A percentile compares a stretch with the other conserved stretches of the same genome.
Evolutionary conservation across 2,888 invertebrate species (phyloP).

Genomic region (Pyrocoelia pectoralis): DNA sequence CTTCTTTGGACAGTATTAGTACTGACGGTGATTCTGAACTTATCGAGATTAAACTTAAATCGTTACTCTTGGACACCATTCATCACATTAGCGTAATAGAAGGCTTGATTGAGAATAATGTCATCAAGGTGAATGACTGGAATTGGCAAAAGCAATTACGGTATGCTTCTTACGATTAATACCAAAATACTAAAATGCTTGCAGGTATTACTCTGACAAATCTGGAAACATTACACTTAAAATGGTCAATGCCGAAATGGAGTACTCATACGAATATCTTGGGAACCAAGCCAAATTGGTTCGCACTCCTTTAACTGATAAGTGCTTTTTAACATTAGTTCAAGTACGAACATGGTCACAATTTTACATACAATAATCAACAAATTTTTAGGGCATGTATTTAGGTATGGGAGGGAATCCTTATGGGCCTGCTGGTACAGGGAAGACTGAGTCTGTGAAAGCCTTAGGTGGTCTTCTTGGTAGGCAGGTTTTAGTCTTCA

Average conservation of each 20-base stretch:
- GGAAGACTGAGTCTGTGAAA: conserved; percentile 98
- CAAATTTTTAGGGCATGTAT: conserved; percentile 75
- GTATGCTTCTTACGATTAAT: conserved; percentile 55
- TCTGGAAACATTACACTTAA: conserved; percentile 73
- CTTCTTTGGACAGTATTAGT: conserved; percentile 22
- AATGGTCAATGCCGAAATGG: conserved; percentile 94
- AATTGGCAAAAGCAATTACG: conserved; percentile 94
- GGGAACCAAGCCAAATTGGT: conserved; percentile 96
- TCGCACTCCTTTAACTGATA: conserved; percentile 94
- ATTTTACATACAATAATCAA: background rate
- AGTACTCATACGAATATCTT: conserved; percentile 97
- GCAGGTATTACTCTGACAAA: conserved; percentile 73
- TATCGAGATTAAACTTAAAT: conserved; percentile 83
- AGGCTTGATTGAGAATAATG: conserved; percentile 74
- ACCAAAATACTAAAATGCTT: conserved; percentile 8
- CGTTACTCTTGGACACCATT: conserved; percentile 91
- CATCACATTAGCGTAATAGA: conserved; percentile 88
- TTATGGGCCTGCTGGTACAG: conserved; percentile 98
- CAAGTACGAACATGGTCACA: conserved; percentile 66
- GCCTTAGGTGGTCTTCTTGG: conserved; percentile 91
- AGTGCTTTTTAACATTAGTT: conserved; percentile 96
- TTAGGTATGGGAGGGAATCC: conserved; percentile 98
- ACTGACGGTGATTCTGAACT: conserved; percentile 47
- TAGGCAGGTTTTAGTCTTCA: conserved; percentile 92
- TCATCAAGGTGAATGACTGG: conserved; percentile 80